phyloP scores from a whole-genome alignment of 2,888 invertebrate genomes.

The Mythimna albipuncta region DNA sequence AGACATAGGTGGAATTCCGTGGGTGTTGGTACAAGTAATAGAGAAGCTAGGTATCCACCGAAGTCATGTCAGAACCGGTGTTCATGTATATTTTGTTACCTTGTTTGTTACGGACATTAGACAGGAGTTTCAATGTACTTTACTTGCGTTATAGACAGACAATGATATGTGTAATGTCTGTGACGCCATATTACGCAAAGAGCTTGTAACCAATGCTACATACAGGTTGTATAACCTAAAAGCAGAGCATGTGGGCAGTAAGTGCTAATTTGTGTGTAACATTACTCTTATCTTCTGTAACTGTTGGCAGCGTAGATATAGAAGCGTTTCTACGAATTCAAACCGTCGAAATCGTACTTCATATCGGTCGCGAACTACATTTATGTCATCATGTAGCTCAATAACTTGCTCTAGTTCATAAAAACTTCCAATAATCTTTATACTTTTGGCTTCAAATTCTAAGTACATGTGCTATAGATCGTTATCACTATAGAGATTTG shows the following conservation, averaged over 20 bases:
- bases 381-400: background rate
- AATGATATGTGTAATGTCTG: slow-evolving; percentile 39
- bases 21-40: slow-evolving; percentile 54
- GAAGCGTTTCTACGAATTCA: slow-evolving; percentile 8
- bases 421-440: background rate
- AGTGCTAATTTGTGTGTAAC: slow-evolving; percentile 43
- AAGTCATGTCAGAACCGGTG: slow-evolving; percentile 50
- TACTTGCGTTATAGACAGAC: slow-evolving; percentile 21
- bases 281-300: slow-evolving; percentile 34
- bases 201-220: slow-evolving; percentile 9
- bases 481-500: slow-evolving; percentile 35
- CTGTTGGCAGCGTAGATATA: background rate
- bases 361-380: background rate
- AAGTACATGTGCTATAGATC: background rate
- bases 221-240: slow-evolving; percentile 31
- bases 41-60: slow-evolving; percentile 49
- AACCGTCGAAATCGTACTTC: background rate
- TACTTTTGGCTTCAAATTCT: background rate
- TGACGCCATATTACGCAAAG: slow-evolving; percentile 40
- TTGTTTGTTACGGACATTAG: slow-evolving; percentile 42
- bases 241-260: slow-evolving; percentile 35
- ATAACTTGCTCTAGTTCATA: background rate
- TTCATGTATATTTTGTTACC: slow-evolving; percentile 45
- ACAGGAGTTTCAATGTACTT: slow-evolving; percentile 15
- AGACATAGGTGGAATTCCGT: slow-evolving; percentile 63